phyloP scores from a whole-genome alignment of 1,140 invertebrate genomes.

The Bombus ignitus region DNA sequence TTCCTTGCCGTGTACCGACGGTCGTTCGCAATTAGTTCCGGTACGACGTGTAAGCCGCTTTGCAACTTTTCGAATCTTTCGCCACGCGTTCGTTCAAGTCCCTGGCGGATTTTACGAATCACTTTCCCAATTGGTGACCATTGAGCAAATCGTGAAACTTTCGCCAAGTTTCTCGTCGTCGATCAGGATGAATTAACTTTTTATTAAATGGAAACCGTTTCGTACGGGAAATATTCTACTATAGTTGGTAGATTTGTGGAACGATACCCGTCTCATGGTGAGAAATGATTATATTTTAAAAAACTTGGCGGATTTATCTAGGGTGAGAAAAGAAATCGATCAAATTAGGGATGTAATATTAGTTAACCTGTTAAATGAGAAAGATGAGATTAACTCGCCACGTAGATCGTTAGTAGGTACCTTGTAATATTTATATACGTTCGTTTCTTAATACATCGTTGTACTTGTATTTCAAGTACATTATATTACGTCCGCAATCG shows the following conservation, averaged over 20 bases:
- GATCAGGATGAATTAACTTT: not conserved
- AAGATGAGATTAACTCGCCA: not conserved
- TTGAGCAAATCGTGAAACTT: not conserved
- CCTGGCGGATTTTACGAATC: slow-evolving; percentile 1
- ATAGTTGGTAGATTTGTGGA: not conserved
- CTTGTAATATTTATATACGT: not conserved
- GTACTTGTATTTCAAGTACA: too few relatives aligned
- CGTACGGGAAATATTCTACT: not conserved
- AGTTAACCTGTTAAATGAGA: not conserved
- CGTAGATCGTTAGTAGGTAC: not conserved
- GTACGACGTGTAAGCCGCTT: slow-evolving; percentile 48
- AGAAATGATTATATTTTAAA: not conserved
- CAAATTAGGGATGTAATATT: not conserved
- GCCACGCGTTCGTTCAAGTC: not conserved
- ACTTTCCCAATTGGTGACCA: not conserved
- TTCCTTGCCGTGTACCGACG: not conserved
- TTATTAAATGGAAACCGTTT: not conserved
- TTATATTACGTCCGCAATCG: too few relatives aligned
- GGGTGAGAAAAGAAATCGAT: not conserved
- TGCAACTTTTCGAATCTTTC: slow-evolving; percentile 31
- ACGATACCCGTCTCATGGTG: not conserved
- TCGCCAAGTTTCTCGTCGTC: not conserved
- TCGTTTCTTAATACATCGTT: not conserved
- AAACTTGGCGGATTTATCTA: not conserved
- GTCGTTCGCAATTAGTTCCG: slow-evolving; percentile 65